Percentiles rank a stretch among this genome's conserved stretches.
Evolutionary conservation across 2,888 invertebrate species (phyloP).

Genomic region (Campoplex capitator): DNA sequence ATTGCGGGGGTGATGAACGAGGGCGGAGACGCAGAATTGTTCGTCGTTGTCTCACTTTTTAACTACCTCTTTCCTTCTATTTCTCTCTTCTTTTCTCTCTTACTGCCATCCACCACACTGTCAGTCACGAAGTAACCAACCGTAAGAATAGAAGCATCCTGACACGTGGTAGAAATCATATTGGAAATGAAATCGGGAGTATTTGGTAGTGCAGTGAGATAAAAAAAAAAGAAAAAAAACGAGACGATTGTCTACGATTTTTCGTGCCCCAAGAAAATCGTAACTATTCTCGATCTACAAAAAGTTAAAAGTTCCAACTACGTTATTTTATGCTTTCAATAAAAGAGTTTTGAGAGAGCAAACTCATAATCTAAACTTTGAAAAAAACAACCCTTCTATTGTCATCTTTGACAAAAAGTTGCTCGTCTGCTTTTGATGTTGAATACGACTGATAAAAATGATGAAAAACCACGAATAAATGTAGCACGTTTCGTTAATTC

Average conservation of each 20-base stretch:
- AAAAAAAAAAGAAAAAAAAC: neutral
- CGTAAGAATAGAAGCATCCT: constrained; percentile 80
- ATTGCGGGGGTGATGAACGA: constrained; percentile 39
- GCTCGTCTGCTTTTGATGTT: no score
- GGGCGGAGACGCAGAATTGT: constrained; percentile 1
- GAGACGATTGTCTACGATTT: constrained; percentile 34
- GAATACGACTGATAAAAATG: neutral
- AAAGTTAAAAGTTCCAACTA: neutral
- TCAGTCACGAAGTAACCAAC: constrained; percentile 82
- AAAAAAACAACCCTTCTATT: no score
- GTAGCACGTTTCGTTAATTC: constrained; percentile 4
- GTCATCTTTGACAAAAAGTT: no score
- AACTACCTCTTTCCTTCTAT: neutral
- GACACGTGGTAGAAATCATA: constrained; percentile 77
- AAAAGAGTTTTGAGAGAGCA: no score
- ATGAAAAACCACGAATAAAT: neutral
- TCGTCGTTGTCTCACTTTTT: constrained; percentile 70
- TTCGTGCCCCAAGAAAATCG: neutral
- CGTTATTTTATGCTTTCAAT: no score
- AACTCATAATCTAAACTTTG: no score
- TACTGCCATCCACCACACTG: constrained; percentile 73
- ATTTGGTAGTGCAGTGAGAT: no score
- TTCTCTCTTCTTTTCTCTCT: constrained; percentile 19
- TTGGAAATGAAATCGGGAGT: constrained; percentile 79
- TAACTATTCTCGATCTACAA: neutral